phyloP scores from a whole-genome alignment of 2,113 vertebrate genomes.

The Bos javanicus region DNA sequence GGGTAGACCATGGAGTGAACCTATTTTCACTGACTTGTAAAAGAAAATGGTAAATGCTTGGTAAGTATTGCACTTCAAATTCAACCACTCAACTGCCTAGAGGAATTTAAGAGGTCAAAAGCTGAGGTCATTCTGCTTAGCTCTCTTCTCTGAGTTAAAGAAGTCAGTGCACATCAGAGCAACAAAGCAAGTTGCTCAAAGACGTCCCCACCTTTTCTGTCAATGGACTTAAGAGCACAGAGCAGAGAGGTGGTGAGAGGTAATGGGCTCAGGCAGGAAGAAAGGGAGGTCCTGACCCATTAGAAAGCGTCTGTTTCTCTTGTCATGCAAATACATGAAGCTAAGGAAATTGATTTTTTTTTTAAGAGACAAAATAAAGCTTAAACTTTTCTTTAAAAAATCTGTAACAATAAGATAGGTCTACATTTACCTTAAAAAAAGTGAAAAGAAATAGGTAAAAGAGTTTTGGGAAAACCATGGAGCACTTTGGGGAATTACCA shows the following conservation, averaged over 20 bases:
- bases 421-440: not conserved
- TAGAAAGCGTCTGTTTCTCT: not conserved
- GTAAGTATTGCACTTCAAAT: conserved; percentile 28
- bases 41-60: not conserved
- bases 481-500: not conserved
- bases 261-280: not conserved
- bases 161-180: not conserved
- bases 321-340: not conserved
- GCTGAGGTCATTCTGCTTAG: not conserved
- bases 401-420: not conserved
- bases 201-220: not conserved
- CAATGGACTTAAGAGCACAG: not conserved
- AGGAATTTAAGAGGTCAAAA: conserved; percentile 18
- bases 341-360: not conserved
- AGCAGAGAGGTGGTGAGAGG: not conserved
- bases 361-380: conserved; percentile 4
- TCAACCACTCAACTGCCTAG: not conserved
- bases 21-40: not conserved
- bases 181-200: not conserved
- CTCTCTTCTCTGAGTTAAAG: not conserved
- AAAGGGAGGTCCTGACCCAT: not conserved
- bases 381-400: not conserved
- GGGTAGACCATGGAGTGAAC: not conserved
- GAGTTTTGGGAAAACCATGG: not conserved
- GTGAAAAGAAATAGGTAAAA: not conserved